Percentiles rank a stretch among this genome's conserved stretches.
These are phyloP conservation scores for Rhabdomys dilectus DNA, from an alignment of 2,113 vertebrate genomes.

Conservation along the genomic window DNA sequence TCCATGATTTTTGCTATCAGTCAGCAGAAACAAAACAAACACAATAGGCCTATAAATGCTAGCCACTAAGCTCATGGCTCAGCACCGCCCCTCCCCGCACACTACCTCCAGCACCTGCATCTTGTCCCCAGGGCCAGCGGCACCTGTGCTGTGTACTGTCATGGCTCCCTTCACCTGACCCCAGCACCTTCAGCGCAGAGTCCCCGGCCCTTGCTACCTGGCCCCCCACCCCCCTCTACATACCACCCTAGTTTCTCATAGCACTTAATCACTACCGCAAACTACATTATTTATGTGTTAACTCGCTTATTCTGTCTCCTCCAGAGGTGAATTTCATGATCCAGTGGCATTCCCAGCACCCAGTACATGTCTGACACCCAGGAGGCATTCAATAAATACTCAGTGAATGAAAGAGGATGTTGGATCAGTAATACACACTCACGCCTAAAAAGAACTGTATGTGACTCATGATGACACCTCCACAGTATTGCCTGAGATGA, in stretches of 20 bases:
- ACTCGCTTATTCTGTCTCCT: conserved; percentile 46
- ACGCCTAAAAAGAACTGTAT: neutral
- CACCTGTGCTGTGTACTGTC: neutral
- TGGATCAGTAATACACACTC: neutral
- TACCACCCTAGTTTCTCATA: conserved; percentile 76
- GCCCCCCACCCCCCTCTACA: conserved; percentile 71
- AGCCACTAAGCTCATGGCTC: neutral
- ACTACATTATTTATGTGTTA: conserved; percentile 71
- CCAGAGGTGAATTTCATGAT: conserved; percentile 18
- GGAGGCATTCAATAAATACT: conserved; percentile 56
- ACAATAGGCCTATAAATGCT: neutral
- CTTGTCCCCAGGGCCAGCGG: neutral
- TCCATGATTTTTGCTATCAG: conserved; percentile 65
- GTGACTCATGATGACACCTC: neutral
- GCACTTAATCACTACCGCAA: conserved; percentile 76
- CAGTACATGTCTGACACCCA: conserved; percentile 45
- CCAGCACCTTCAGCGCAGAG: neutral
- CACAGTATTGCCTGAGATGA: neutral
- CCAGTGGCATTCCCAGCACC: conserved; percentile 45
- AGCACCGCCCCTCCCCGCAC: neutral
- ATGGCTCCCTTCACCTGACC: neutral
- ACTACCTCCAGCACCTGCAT: neutral
- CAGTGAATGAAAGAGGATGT: neutral
- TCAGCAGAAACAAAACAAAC: conserved; percentile 39
- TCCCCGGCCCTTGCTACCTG: conserved; percentile 65